phyloP scores from a whole-genome alignment of 1,140 invertebrate genomes.

The Archivesica marissinica region DNA sequence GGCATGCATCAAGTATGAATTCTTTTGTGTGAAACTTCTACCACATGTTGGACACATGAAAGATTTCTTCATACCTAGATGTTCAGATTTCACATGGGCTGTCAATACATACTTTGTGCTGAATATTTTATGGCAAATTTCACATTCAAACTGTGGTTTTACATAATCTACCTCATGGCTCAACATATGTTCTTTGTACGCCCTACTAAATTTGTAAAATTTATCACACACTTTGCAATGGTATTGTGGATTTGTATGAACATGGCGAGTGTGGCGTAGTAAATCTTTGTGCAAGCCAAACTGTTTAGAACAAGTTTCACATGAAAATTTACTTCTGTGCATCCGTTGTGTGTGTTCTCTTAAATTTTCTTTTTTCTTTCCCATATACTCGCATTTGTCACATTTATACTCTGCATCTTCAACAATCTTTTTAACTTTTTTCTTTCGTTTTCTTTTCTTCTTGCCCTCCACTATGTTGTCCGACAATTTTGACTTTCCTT shows the following conservation, averaged over 20 bases:
- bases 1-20: slow-evolving; percentile 77
- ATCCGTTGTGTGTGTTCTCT: slow-evolving; percentile 46
- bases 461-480: not conserved
- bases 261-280: slow-evolving; percentile 66
- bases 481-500: not conserved
- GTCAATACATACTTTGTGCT: slow-evolving; percentile 78
- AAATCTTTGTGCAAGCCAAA: slow-evolving; percentile 76
- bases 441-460: not conserved
- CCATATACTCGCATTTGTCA: slow-evolving; percentile 53
- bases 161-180: slow-evolving; percentile 73
- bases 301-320: slow-evolving; percentile 70
- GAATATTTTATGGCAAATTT: slow-evolving; percentile 76
- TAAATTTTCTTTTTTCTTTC: slow-evolving; percentile 42
- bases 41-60: slow-evolving; percentile 81
- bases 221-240: slow-evolving; percentile 78
- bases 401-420: slow-evolving; percentile 6
- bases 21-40: slow-evolving; percentile 80
- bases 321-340: slow-evolving; percentile 65
- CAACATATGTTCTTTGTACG: slow-evolving; percentile 69
- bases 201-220: slow-evolving; percentile 71
- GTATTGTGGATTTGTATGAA: slow-evolving; percentile 67
- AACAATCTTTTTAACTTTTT: not conserved
- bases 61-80: slow-evolving; percentile 76
- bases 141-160: slow-evolving; percentile 75
- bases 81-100: slow-evolving; percentile 77